Conservation (phyloP, 1,140 invertebrate genomes). For the Drosophila parabipectinata region DNA sequence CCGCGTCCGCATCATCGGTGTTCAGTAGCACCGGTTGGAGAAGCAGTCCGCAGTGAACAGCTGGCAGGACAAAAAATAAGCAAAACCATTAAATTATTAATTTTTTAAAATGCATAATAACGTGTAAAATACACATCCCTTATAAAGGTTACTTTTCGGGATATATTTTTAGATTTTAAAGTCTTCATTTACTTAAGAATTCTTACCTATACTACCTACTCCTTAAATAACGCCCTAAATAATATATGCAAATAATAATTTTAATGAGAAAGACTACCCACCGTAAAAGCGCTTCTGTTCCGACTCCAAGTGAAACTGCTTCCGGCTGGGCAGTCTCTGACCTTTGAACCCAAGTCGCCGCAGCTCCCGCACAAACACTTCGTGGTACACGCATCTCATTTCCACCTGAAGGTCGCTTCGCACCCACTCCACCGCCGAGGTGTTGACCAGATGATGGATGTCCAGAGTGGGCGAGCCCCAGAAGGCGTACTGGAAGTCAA, state of each 20-base stretch:
- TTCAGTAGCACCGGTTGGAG: slow-evolving; percentile 62
- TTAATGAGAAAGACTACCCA: slow-evolving; percentile 12
- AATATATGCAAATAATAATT: not conserved
- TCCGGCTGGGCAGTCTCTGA: slow-evolving; percentile 53
- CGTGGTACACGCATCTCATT: slow-evolving; percentile 60
- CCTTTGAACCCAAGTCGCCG: slow-evolving; percentile 35
- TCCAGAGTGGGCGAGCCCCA: slow-evolving; percentile 70
- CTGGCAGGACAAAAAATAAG: slow-evolving; percentile 23
- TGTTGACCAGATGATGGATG: slow-evolving; percentile 72
- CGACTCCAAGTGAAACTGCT: slow-evolving; percentile 54
- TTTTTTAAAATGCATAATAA: not conserved
- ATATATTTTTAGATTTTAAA: too few species aligned
- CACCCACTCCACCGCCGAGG: slow-evolving; percentile 52
- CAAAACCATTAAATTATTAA: not conserved
- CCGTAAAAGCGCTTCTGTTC: slow-evolving; percentile 68
- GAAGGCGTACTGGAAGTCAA: slow-evolving; percentile 73
- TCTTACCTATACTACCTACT: too few species aligned
- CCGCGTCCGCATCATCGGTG: slow-evolving; percentile 62
- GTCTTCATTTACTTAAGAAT: too few species aligned
- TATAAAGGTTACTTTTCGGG: too few species aligned
- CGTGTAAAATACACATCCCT: not conserved
- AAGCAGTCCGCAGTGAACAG: slow-evolving; percentile 56
- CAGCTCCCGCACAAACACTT: slow-evolving; percentile 38
- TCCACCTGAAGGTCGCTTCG: slow-evolving; percentile 37
- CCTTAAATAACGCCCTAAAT: not conserved